Conservation (phyloP, 2,888 invertebrate species). For the Leptopilina myrica region DNA sequence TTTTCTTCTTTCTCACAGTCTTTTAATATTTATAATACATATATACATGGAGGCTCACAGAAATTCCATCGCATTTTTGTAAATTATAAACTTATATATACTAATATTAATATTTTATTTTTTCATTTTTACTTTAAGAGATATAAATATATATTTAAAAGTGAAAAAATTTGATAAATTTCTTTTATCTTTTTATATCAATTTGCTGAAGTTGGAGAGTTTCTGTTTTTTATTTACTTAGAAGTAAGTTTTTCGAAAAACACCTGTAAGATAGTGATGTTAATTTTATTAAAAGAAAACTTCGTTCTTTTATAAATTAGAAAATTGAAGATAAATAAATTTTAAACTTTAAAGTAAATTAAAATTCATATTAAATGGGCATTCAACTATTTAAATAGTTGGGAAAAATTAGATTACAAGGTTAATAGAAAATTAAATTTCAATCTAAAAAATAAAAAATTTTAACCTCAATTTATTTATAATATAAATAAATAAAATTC, state of each 20-base stretch:
- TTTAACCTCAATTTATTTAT: too few species aligned
- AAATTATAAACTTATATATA: background rate
- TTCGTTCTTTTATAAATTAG: background rate
- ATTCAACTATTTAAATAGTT: too few species aligned
- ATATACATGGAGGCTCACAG: background rate
- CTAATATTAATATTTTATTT: background rate
- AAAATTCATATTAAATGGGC: too few species aligned
- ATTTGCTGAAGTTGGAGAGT: background rate
- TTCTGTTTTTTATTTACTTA: background rate
- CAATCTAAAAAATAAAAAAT: too few species aligned
- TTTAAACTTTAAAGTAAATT: background rate
- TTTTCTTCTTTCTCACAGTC: slow-evolving; percentile 8
- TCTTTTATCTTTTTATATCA: background rate
- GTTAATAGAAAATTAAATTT: too few species aligned
- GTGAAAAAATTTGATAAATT: background rate
- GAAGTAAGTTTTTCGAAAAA: background rate
- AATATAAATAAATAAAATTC: too few species aligned
- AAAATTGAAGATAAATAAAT: background rate
- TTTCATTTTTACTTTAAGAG: too few species aligned
- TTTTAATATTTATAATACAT: too few species aligned
- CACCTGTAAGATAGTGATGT: background rate
- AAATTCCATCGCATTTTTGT: background rate
- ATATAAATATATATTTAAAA: background rate
- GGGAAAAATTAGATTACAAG: too few species aligned
- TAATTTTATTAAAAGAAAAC: background rate